Evolutionary conservation across 2,888 invertebrate genomes (phyloP).

Genomic region (Margaritifera margaritifera): DNA sequence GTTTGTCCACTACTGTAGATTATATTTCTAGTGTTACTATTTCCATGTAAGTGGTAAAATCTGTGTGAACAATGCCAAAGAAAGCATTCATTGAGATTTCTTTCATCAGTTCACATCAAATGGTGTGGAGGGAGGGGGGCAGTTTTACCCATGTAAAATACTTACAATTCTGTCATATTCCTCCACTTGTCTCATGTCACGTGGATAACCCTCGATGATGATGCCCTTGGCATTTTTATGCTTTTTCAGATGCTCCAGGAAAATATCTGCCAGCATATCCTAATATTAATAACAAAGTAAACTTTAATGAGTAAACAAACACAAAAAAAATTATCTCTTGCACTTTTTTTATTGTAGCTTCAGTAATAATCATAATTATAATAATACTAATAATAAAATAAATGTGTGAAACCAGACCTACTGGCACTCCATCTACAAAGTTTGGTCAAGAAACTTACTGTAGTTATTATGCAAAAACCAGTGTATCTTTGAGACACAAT

Average conservation of each 20-base stretch:
- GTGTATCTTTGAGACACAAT: too few relatives aligned
- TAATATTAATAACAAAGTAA: constrained; percentile 27
- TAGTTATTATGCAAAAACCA: too few relatives aligned
- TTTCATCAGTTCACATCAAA: too few relatives aligned
- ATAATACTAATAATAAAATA: not conserved
- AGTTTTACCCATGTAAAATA: not conserved
- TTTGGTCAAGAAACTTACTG: too few relatives aligned
- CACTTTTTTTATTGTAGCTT: not conserved
- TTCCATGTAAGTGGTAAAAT: too few relatives aligned
- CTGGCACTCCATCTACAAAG: too few relatives aligned
- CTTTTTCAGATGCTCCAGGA: constrained; percentile 64
- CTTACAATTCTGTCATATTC: constrained; percentile 64
- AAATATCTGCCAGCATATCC: constrained; percentile 71
- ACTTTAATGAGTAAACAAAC: not conserved
- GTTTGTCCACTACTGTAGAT: too few relatives aligned
- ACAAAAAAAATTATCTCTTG: not conserved
- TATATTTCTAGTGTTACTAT: too few relatives aligned
- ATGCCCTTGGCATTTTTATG: constrained; percentile 70
- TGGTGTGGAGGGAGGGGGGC: not conserved
- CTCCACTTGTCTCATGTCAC: constrained; percentile 70
- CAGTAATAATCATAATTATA: not conserved
- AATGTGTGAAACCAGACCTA: too few relatives aligned
- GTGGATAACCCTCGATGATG: constrained; percentile 74
- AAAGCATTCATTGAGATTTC: too few relatives aligned
- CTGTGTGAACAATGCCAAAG: too few relatives aligned